Percentiles rank a stretch among this genome's conserved stretches.
phyloP scores from a whole-genome alignment of 2,888 invertebrate genomes.

The Drosophila hawaiiensis region DNA sequence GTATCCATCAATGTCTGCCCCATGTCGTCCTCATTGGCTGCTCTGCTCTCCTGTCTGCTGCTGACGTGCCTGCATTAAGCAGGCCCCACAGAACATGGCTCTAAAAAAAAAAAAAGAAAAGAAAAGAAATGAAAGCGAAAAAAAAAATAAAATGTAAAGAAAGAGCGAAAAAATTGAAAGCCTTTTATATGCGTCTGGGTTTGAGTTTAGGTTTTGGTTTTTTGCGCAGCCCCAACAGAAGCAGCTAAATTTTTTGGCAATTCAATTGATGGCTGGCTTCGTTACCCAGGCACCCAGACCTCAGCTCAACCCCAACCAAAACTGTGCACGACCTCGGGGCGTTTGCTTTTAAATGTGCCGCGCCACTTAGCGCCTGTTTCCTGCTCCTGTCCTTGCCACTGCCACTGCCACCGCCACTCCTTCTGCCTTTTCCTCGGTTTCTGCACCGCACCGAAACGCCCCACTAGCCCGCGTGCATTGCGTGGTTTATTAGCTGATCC shows the following conservation, averaged over 20 bases:
- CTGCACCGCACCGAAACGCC: not conserved
- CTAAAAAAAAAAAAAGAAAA: slow-evolving; percentile 30
- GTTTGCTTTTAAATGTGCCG: slow-evolving; percentile 75
- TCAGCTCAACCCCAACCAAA: slow-evolving; percentile 35
- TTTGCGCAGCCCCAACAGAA: slow-evolving; percentile 45
- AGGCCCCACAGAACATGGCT: slow-evolving; percentile 44
- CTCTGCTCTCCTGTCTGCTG: slow-evolving; percentile 45
- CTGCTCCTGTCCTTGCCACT: slow-evolving; percentile 34
- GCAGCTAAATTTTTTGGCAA: slow-evolving; percentile 75
- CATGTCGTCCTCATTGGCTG: slow-evolving; percentile 50
- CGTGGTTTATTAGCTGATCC: slow-evolving; percentile 79
- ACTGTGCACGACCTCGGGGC: slow-evolving; percentile 65
- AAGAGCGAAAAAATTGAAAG: slow-evolving; percentile 64
- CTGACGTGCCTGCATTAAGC: slow-evolving; percentile 77
- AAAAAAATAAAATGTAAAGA: slow-evolving; percentile 9
- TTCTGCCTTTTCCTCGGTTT: not conserved
- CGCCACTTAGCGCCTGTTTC: slow-evolving; percentile 74
- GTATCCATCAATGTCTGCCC: slow-evolving; percentile 78
- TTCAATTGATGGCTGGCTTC: slow-evolving; percentile 64
- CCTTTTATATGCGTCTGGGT: slow-evolving; percentile 62
- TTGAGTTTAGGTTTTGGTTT: slow-evolving; percentile 7
- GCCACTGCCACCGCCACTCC: not conserved
- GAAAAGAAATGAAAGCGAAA: slow-evolving; percentile 10
- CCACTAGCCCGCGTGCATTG: slow-evolving; percentile 30
- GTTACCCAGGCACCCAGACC: slow-evolving; percentile 21